phyloP scores from a whole-genome alignment of 2,888 invertebrate genomes.

The Eupithecia pulchellata region DNA sequence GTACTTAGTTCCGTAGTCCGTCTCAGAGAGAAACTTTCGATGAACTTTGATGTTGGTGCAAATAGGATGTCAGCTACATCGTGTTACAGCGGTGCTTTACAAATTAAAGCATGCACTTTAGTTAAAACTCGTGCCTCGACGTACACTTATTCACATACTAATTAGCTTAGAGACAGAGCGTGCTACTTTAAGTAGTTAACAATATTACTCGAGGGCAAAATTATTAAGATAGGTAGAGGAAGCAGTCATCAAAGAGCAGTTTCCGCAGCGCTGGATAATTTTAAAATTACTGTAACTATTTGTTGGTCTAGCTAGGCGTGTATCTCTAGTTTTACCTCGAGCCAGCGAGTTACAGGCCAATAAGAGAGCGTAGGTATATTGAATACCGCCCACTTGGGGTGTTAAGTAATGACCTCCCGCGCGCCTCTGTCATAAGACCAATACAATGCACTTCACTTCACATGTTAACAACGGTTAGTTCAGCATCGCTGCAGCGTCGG shows the following conservation, averaged over 20 bases:
- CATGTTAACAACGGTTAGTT: not conserved
- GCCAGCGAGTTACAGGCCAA: constrained; percentile 25
- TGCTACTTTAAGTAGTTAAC: not conserved
- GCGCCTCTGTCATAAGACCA: constrained; percentile 22
- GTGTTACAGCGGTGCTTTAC: not conserved
- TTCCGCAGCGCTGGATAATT: not conserved
- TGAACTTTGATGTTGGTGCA: constrained; percentile 3
- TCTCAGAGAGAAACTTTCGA: constrained; percentile 5
- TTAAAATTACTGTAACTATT: not conserved
- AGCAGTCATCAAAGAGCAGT: not conserved
- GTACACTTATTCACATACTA: not conserved
- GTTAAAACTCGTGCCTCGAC: not conserved
- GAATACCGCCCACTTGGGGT: constrained; percentile 34
- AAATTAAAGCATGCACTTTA: constrained; percentile 3
- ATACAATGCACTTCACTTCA: constrained; percentile 21
- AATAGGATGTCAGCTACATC: not conserved
- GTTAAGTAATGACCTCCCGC: constrained; percentile 24
- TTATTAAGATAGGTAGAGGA: not conserved
- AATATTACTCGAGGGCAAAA: not conserved
- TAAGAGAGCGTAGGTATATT: constrained; percentile 33
- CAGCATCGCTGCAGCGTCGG: not conserved
- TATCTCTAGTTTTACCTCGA: constrained; percentile 5
- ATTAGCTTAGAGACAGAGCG: not conserved
- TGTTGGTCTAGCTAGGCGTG: not conserved
- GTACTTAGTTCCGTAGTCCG: not conserved